Evolutionary conservation across 2,888 invertebrate genomes (phyloP).

Genomic region (Drosophila putrida): DNA sequence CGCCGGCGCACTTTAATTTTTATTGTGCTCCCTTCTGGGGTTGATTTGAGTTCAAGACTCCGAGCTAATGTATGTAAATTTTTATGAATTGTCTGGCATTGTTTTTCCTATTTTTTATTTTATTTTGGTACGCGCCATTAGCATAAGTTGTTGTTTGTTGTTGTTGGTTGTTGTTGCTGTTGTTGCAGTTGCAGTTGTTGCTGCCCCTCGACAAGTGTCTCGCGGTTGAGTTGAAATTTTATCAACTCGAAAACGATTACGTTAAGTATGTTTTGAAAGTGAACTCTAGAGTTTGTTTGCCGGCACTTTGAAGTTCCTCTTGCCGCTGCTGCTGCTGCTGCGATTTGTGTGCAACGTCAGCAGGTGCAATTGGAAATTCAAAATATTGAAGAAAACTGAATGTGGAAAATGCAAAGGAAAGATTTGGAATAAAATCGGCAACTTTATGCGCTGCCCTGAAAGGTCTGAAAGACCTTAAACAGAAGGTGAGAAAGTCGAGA

Average conservation of each 20-base stretch:
- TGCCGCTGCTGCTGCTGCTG: constrained; percentile 24
- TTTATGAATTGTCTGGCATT: constrained; percentile 73
- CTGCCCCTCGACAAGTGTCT: constrained; percentile 69
- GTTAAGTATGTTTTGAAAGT: constrained; percentile 68
- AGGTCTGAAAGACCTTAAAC: constrained; percentile 36
- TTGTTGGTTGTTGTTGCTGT: constrained; percentile 35
- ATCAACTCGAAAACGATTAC: constrained; percentile 57
- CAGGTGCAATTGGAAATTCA: constrained; percentile 48
- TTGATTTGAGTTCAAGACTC: constrained; percentile 33
- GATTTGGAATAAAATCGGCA: constrained; percentile 46
- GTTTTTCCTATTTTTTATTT: constrained; percentile 44
- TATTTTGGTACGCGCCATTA: constrained; percentile 80
- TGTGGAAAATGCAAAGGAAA: constrained; percentile 5
- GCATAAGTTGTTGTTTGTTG: constrained; percentile 60
- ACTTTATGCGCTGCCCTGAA: constrained; percentile 46
- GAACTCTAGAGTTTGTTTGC: constrained; percentile 49
- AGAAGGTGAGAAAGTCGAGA: constrained; percentile 51
- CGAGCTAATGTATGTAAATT: constrained; percentile 63
- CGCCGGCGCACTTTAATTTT: constrained; percentile 77
- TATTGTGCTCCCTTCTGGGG: constrained; percentile 44
- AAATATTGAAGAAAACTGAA: constrained; percentile 8
- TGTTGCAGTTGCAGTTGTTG: constrained; percentile 31
- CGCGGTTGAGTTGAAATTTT: constrained; percentile 25
- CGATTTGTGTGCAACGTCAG: constrained; percentile 41
- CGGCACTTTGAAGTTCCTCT: constrained; percentile 50